Percentiles rank a stretch among this genome's conserved stretches.
These are phyloP conservation scores for Diglossa brunneiventris DNA, from an alignment of 2,113 vertebrate species.

Conservation along the genomic window DNA sequence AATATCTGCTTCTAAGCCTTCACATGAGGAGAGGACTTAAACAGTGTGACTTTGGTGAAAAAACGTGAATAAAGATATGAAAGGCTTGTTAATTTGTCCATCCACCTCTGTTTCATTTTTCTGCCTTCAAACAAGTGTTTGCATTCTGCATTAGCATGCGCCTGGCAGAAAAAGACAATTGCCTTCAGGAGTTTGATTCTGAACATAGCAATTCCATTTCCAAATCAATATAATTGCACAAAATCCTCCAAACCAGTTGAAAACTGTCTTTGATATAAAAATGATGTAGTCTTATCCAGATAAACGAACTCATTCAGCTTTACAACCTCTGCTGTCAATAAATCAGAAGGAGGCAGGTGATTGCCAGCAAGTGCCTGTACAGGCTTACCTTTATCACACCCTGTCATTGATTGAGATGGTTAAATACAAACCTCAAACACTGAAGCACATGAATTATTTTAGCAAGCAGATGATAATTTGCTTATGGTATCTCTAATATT, in stretches of 20 bases:
- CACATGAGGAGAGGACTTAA: background rate
- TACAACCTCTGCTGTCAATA: background rate
- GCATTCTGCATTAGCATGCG: background rate
- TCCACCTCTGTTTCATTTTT: background rate
- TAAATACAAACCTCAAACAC: background rate
- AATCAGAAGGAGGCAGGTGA: background rate
- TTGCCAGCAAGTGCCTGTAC: background rate
- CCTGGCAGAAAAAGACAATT: fast-evolving
- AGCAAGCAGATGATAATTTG: background rate
- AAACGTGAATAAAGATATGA: background rate
- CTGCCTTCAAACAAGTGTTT: background rate
- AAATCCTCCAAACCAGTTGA: background rate
- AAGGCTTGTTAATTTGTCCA: background rate
- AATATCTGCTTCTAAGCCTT: background rate
- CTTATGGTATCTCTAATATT: background rate
- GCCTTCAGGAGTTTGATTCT: background rate
- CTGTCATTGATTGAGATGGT: background rate
- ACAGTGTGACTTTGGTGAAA: background rate
- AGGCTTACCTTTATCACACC: background rate
- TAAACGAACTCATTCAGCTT: background rate
- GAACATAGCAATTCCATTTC: background rate
- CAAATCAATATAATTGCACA: background rate
- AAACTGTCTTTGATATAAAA: background rate
- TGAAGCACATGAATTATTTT: background rate
- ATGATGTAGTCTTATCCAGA: background rate